These are phyloP conservation scores for Perizoma flavofasciatum DNA, from an alignment of 2,888 invertebrate genomes.

Conservation along the genomic window DNA sequence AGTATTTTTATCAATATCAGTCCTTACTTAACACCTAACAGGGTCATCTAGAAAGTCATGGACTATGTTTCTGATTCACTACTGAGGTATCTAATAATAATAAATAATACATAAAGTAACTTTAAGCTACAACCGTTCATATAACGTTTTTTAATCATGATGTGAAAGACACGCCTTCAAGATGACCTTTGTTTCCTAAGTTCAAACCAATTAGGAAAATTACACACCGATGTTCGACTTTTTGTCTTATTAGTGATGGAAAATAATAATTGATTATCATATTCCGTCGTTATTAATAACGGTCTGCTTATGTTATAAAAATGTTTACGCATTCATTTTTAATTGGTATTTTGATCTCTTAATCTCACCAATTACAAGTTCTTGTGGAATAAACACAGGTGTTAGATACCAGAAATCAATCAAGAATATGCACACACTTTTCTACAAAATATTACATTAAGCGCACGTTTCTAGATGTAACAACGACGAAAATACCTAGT, in stretches of 20 bases:
- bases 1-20: conserved; percentile 75
- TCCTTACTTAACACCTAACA: conserved; percentile 78
- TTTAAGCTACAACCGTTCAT: conserved; percentile 27
- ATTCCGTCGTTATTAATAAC: conserved; percentile 9
- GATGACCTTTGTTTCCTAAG: conserved; percentile 39
- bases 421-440: background rate
- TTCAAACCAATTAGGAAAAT: conserved; percentile 47
- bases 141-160: conserved; percentile 25
- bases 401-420: background rate
- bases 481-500: background rate
- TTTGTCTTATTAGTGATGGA: conserved; percentile 21
- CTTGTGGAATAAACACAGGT: too few relatives aligned
- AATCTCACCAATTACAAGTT: too few relatives aligned
- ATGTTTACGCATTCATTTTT: too few relatives aligned
- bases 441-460: background rate
- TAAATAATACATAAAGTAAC: conserved; percentile 62
- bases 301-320: too few relatives aligned
- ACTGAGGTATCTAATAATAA: conserved; percentile 61
- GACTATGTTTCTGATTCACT: conserved; percentile 46
- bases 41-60: conserved; percentile 49
- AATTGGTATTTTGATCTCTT: too few relatives aligned
- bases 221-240: conserved; percentile 47
- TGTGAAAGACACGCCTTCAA: conserved; percentile 18
- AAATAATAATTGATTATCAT: conserved; percentile 17
- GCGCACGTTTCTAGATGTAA: background rate